phyloP scores from a whole-genome alignment of 2,113 vertebrate species.

The Sminthopsis crassicaudata region DNA sequence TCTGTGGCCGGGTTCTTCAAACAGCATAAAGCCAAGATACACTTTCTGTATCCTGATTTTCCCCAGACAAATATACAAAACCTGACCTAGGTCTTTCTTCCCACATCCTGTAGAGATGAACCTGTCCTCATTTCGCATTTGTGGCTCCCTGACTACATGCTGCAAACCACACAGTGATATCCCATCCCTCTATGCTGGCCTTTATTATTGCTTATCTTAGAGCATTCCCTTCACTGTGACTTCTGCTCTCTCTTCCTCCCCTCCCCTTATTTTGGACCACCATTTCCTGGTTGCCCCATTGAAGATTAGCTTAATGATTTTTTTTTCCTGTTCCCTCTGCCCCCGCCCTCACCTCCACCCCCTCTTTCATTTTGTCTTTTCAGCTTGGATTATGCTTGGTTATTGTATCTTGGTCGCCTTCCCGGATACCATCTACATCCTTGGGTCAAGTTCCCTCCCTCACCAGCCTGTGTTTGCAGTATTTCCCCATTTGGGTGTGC shows the following conservation, averaged over 20 bases:
- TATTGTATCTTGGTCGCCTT: neutral
- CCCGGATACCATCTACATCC: neutral
- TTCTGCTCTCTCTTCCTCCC: neutral
- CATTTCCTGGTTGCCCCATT: neutral
- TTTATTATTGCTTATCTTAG: neutral
- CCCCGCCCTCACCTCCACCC: too few relatives aligned
- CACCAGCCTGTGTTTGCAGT: neutral
- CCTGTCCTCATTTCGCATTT: neutral
- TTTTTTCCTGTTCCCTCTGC: neutral
- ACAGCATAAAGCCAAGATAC: neutral
- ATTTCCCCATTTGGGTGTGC: conserved; percentile 38
- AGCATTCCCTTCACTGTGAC: neutral
- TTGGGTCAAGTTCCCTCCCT: conserved; percentile 2
- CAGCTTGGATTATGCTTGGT: neutral
- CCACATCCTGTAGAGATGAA: neutral
- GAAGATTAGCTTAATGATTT: neutral
- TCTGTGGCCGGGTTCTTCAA: neutral
- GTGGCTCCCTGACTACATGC: neutral
- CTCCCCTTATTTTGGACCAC: neutral
- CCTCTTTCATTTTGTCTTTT: neutral
- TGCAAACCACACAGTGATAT: conserved; percentile 18
- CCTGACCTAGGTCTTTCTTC: neutral
- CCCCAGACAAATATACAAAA: neutral
- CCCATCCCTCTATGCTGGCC: neutral
- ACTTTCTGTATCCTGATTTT: neutral